Percentiles rank a stretch among this genome's conserved stretches.
Evolutionary conservation across 2,797 vertebrate genomes (phyloP).

Genomic region (Arrhamphus sclerolepis): DNA sequence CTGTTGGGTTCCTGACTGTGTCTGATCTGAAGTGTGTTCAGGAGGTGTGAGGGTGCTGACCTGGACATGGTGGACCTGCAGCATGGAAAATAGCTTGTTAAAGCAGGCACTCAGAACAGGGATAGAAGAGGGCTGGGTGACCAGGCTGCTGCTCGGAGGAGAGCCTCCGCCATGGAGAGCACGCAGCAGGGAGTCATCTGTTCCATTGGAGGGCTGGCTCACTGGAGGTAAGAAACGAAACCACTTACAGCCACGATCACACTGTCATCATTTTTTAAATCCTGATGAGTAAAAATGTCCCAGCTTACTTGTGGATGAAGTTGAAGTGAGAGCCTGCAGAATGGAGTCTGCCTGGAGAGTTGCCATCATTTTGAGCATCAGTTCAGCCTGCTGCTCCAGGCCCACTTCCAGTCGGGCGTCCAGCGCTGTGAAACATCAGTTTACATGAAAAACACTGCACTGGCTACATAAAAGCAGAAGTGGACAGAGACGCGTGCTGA

Average conservation of each 20-base stretch:
- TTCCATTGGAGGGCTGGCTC: slow-evolving; percentile 90
- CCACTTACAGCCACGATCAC: no score
- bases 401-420: slow-evolving; percentile 97
- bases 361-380: slow-evolving; percentile 99
- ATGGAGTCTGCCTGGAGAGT: slow-evolving; percentile 98
- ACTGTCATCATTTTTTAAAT: background rate
- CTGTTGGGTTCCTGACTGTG: background rate
- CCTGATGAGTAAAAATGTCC: no score
- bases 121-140: slow-evolving; percentile 91
- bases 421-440: slow-evolving; percentile 80
- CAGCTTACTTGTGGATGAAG: slow-evolving; percentile 87
- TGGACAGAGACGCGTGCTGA: background rate
- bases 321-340: slow-evolving; percentile 94
- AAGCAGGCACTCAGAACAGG: slow-evolving; percentile 97
- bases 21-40: background rate
- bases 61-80: slow-evolving; percentile 98
- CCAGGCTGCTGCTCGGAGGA: slow-evolving; percentile 81
- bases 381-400: slow-evolving; percentile 96
- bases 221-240: slow-evolving; percentile 73
- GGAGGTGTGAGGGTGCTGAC: slow-evolving; percentile 65
- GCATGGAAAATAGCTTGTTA: slow-evolving; percentile 98
- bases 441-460: background rate
- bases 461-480: background rate
- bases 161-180: slow-evolving; percentile 85
- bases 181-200: slow-evolving; percentile 93